Evolutionary conservation across 1,140 invertebrate genomes (phyloP).

Genomic region (Monochamus saltuarius): DNA sequence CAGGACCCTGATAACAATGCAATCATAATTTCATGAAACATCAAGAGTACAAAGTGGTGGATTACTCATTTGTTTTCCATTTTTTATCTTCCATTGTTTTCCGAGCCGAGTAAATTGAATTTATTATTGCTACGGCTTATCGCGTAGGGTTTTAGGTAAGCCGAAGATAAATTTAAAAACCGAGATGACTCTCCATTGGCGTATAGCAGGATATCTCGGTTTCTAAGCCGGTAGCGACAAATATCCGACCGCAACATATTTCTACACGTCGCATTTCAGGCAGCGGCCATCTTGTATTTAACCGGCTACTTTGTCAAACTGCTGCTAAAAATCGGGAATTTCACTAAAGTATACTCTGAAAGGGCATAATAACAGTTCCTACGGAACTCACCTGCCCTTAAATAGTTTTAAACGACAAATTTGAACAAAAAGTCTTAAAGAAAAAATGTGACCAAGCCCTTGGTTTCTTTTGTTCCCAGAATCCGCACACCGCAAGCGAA

Average conservation of each 20-base stretch:
- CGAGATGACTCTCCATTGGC: too few species aligned
- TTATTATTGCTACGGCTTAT: too few species aligned
- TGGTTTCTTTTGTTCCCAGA: conserved; percentile 26
- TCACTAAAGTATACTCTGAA: not conserved
- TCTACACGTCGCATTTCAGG: conserved; percentile 36
- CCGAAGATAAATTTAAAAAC: too few species aligned
- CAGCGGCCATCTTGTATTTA: conserved; percentile 42
- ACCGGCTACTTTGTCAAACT: conserved; percentile 31
- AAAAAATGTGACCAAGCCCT: conserved; percentile 28
- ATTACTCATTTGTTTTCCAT: too few species aligned
- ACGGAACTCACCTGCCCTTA: not conserved
- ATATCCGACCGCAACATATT: conserved; percentile 25
- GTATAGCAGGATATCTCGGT: too few species aligned
- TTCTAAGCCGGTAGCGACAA: conserved; percentile 19
- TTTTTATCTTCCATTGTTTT: too few species aligned
- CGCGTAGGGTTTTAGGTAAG: too few species aligned
- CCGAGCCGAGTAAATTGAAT: too few species aligned
- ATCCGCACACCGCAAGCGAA: not conserved
- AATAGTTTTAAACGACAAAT: not conserved
- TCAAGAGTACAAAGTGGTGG: too few species aligned
- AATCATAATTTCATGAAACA: too few species aligned
- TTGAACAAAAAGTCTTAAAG: not conserved
- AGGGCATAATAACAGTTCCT: too few species aligned
- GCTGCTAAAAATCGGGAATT: conserved; percentile 5
- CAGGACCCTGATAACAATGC: not conserved